phyloP scores from a whole-genome alignment of 2,888 invertebrate genomes.

The Microchrysa polita region DNA sequence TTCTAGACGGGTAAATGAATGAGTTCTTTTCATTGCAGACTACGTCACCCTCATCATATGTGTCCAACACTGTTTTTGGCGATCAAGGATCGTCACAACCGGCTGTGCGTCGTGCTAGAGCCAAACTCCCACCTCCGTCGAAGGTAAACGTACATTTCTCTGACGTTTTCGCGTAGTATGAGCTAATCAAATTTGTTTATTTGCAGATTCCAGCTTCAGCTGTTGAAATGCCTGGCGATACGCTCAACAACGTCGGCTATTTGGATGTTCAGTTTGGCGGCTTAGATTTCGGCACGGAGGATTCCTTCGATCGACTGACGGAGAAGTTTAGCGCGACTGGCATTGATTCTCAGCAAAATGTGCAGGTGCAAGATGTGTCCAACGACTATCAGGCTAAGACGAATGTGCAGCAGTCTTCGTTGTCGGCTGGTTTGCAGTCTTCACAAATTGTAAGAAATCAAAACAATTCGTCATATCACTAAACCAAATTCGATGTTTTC shows the following conservation, averaged over 20 bases:
- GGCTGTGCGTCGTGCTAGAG: conserved; percentile 69
- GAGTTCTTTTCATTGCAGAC: conserved; percentile 52
- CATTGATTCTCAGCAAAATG: conserved; percentile 58
- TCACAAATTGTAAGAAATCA: conserved; percentile 60
- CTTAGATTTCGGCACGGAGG: conserved; percentile 75
- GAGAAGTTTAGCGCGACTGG: conserved; percentile 62
- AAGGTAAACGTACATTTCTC: conserved; percentile 67
- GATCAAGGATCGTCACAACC: conserved; percentile 57
- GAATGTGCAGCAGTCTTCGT: conserved; percentile 53
- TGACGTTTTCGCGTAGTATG: neutral
- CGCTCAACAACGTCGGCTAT: conserved; percentile 75
- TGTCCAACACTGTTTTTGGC: conserved; percentile 59
- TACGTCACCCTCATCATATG: conserved; percentile 61
- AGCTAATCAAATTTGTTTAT: neutral
- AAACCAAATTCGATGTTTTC: too few relatives aligned
- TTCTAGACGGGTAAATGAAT: neutral
- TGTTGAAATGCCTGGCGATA: conserved; percentile 96
- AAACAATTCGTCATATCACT: too few relatives aligned
- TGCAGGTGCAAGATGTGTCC: conserved; percentile 54
- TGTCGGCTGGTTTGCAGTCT: conserved; percentile 59
- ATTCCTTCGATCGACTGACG: conserved; percentile 61
- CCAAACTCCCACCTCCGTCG: conserved; percentile 84
- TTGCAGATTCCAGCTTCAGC: conserved; percentile 89
- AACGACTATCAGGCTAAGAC: conserved; percentile 62
- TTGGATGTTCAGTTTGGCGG: conserved; percentile 96